A percentile compares a stretch with the other conserved stretches of the same genome.
phyloP scores from a whole-genome alignment of 2,797 vertebrate genomes.

The Anguilla anguilla region DNA sequence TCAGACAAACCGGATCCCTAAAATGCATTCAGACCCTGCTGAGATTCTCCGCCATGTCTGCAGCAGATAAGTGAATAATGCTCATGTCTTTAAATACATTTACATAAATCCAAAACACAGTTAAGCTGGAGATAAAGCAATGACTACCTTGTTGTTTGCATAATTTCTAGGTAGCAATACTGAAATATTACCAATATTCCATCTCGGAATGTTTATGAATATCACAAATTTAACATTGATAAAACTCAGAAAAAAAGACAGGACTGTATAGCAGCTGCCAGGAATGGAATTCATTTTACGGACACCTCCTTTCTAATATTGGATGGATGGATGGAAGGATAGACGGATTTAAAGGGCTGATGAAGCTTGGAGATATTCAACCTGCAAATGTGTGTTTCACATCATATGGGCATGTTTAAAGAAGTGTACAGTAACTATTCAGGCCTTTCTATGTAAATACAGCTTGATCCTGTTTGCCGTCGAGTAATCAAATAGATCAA shows the following conservation, averaged over 20 bases:
- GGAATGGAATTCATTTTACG: conserved; percentile 46
- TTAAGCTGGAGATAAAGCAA: not conserved
- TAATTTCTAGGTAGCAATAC: not conserved
- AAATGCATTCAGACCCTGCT: conserved; percentile 6
- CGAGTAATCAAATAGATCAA: not conserved
- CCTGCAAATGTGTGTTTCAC: not conserved
- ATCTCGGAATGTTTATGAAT: not conserved
- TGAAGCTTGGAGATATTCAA: conserved; percentile 20
- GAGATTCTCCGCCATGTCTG: not conserved
- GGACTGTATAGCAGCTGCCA: conserved; percentile 42
- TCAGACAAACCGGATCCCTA: conserved; percentile 13
- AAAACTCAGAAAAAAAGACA: conserved; percentile 26
- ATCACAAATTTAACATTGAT: conserved; percentile 22
- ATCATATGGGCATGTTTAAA: not conserved
- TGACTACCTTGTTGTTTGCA: not conserved
- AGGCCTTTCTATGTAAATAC: not conserved
- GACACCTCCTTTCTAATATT: conserved; percentile 27
- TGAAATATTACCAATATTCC: not conserved
- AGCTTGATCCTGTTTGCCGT: not conserved
- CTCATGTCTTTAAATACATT: not conserved
- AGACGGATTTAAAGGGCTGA: conserved; percentile 39
- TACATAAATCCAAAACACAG: not conserved
- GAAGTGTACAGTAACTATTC: not conserved
- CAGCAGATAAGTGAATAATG: not conserved
- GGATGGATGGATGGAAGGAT: conserved; percentile 8